Conservation (phyloP, 2,113 vertebrate genomes). For the Malurus cyaneus region DNA sequence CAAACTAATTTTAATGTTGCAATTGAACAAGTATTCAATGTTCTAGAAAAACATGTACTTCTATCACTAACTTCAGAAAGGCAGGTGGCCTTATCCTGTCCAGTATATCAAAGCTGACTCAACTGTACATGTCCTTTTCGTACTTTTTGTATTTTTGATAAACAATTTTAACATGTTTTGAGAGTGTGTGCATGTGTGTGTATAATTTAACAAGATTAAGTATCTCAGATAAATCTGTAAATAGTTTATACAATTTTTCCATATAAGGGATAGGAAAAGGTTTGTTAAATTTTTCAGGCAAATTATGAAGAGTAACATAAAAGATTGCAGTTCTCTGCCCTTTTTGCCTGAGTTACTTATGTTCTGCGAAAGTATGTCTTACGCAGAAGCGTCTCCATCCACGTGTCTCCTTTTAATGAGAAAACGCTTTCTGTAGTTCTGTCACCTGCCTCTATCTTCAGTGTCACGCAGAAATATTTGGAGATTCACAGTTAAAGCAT, state of each 20-base stretch:
- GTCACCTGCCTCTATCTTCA: background rate
- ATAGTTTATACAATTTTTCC: background rate
- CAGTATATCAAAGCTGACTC: background rate
- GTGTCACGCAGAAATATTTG: background rate
- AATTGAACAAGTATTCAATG: background rate
- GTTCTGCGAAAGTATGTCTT: no score
- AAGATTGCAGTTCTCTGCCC: background rate
- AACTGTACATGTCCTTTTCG: background rate
- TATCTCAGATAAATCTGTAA: background rate
- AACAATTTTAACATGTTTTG: background rate
- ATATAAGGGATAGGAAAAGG: rapidly evolving
- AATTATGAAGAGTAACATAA: background rate
- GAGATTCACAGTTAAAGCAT: background rate
- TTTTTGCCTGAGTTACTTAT: background rate
- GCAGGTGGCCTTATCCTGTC: background rate
- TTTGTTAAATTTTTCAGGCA: background rate
- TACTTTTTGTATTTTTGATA: background rate
- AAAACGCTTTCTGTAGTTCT: background rate
- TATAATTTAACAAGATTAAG: background rate
- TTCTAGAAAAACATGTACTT: background rate
- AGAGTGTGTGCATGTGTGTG: background rate
- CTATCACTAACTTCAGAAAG: background rate
- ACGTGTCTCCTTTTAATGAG: background rate
- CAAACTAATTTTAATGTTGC: background rate
- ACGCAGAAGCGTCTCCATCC: no score